Conservation (phyloP, 2,113 vertebrate species). For the Salvator merianae region DNA sequence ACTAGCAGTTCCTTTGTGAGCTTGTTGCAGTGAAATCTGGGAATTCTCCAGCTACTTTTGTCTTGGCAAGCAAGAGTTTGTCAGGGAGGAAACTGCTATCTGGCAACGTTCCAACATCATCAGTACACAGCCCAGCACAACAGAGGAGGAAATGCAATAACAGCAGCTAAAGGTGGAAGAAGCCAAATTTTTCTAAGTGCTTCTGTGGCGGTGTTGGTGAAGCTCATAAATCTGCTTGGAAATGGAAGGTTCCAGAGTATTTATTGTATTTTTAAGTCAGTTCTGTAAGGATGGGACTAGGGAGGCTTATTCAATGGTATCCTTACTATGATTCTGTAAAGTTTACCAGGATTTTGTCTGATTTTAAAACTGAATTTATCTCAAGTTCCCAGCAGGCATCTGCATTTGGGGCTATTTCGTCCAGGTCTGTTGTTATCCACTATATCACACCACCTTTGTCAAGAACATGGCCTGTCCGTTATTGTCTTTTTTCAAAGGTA, state of each 20-base stretch:
- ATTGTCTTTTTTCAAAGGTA: neutral
- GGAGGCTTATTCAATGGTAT: neutral
- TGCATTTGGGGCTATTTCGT: too few species aligned
- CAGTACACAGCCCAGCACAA: neutral
- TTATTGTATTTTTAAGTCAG: neutral
- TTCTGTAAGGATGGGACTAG: neutral
- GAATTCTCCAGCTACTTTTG: too few species aligned
- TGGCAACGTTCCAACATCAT: neutral
- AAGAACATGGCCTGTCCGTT: too few species aligned
- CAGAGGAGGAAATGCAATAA: neutral
- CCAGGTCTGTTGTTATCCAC: too few species aligned
- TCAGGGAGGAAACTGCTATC: neutral
- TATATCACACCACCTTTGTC: too few species aligned
- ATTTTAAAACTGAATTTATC: too few species aligned
- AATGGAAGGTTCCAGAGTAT: neutral
- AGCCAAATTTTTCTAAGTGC: fast-evolving
- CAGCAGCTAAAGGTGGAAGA: neutral
- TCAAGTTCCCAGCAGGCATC: too few species aligned
- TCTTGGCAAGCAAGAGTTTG: too few species aligned
- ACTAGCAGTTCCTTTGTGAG: too few species aligned
- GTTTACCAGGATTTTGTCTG: too few species aligned
- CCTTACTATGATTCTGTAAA: neutral
- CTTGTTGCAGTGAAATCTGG: too few species aligned
- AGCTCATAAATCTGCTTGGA: too few species aligned
- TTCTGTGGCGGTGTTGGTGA: neutral